Conservation (phyloP, 2,888 invertebrate species). For the Eristalis arbustorum region DNA sequence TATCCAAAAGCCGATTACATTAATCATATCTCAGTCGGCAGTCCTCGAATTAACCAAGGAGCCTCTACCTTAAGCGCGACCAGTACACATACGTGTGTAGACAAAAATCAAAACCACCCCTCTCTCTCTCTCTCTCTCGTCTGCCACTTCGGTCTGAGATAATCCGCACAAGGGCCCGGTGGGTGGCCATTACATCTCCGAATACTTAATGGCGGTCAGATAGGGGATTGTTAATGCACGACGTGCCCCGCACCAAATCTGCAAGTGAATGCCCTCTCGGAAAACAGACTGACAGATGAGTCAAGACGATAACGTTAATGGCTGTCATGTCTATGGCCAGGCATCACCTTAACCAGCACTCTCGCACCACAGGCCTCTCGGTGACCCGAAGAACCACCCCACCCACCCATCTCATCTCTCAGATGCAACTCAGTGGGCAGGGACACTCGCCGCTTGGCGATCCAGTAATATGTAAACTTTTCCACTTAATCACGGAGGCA, state of each 20-base stretch:
- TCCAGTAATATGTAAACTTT: conserved; percentile 44
- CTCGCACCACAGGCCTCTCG: neutral
- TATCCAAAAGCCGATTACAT: neutral
- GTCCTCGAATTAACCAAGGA: neutral
- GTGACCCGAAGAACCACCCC: neutral
- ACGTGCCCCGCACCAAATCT: neutral
- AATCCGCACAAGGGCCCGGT: neutral
- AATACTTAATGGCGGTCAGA: conserved; percentile 6
- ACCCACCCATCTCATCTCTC: neutral
- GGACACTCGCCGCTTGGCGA: neutral
- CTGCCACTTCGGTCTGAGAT: neutral
- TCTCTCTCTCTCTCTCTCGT: neutral
- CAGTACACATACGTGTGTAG: neutral
- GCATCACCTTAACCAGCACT: neutral
- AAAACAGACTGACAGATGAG: neutral
- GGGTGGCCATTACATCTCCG: conserved; percentile 6
- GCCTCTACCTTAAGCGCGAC: neutral
- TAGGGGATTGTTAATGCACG: conserved; percentile 24
- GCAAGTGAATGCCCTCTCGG: conserved; percentile 8
- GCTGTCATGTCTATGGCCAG: neutral
- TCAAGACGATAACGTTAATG: conserved; percentile 23
- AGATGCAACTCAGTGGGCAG: neutral
- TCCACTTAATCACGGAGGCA: conserved; percentile 43
- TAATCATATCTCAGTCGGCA: neutral
- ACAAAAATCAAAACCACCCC: neutral